A percentile compares a stretch with the other conserved stretches of the same genome.
phyloP scores from a whole-genome alignment of 64 coral and sea anemone species.

The Pocillopora verrucosa region DNA sequence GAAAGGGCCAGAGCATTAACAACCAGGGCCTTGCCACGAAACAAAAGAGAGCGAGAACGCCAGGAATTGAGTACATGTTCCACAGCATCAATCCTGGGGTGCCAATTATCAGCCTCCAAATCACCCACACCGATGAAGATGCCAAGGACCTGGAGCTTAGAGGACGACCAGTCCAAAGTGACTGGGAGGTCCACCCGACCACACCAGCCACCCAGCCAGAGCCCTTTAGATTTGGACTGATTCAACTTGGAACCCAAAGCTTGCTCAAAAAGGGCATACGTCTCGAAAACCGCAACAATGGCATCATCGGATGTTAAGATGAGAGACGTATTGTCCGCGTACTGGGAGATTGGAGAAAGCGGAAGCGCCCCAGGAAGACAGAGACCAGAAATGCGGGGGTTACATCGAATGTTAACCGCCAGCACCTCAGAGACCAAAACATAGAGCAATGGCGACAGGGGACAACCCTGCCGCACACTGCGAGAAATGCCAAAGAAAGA shows the following conservation, averaged over 20 bases:
- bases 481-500: slow-evolving; percentile 30
- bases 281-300: slow-evolving; percentile 1
- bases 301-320: not conserved
- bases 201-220: not conserved
- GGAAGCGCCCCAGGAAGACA: not conserved
- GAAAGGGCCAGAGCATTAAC: slow-evolving; percentile 5
- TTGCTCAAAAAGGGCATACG: not conserved
- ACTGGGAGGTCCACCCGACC: not conserved
- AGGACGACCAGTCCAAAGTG: not conserved
- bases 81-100: not conserved
- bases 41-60: slow-evolving; percentile 12
- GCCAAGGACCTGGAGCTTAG: not conserved
- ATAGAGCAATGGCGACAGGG: slow-evolving; percentile 40
- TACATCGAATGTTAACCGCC: not conserved
- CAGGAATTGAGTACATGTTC: slow-evolving; percentile 15
- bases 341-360: not conserved
- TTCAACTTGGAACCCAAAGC: slow-evolving; percentile 36
- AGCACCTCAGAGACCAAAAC: slow-evolving; percentile 44
- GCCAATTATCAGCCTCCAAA: slow-evolving; percentile 1
- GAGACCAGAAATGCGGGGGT: not conserved
- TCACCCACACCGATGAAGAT: not conserved
- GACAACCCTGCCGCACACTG: slow-evolving; percentile 67
- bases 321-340: slow-evolving; percentile 40
- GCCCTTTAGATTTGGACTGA: not conserved
- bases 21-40: slow-evolving; percentile 23